Evolutionary conservation across 2,797 vertebrate species (phyloP).

Genomic region (Pangasius sanitwongsei): DNA sequence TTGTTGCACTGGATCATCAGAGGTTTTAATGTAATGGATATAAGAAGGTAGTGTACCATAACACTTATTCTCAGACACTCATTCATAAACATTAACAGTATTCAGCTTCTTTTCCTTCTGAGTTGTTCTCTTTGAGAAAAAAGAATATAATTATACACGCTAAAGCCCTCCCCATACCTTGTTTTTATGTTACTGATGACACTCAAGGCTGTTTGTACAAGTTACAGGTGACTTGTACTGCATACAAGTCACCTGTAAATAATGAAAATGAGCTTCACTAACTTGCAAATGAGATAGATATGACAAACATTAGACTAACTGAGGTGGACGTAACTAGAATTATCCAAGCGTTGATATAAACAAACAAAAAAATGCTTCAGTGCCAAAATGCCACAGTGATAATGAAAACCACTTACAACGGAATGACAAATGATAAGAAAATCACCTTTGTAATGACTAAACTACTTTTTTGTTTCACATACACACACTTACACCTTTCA

Average conservation of each 20-base stretch:
- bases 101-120: neutral
- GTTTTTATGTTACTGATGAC: neutral
- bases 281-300: neutral
- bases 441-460: neutral
- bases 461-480: neutral
- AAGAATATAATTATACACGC: neutral
- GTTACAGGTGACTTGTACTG: neutral
- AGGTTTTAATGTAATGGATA: neutral
- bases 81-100: neutral
- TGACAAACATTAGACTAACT: neutral
- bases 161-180: neutral
- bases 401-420: neutral
- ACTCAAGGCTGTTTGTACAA: neutral
- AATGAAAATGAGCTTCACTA: neutral
- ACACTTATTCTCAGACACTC: neutral
- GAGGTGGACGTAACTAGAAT: neutral
- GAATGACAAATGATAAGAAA: neutral
- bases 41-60: neutral
- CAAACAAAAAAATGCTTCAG: neutral
- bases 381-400: neutral
- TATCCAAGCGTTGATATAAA: neutral
- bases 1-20: neutral
- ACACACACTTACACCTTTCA: neutral
- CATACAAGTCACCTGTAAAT: neutral
- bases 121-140: neutral